Conservation (phyloP, 2,113 vertebrate species). For the Phodopus roborovskii region DNA sequence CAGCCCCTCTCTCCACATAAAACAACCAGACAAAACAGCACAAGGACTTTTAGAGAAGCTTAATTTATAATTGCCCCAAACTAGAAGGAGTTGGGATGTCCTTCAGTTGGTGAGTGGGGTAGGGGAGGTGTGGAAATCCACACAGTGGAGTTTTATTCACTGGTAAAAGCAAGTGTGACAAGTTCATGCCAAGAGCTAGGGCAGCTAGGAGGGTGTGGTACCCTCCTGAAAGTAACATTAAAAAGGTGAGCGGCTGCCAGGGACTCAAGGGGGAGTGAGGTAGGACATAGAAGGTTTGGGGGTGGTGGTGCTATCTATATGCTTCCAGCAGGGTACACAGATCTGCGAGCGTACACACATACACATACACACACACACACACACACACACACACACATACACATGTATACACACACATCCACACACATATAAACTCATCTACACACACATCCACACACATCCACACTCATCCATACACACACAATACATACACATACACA, state of each 20-base stretch:
- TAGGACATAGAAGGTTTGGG: rapidly evolving
- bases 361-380: too few relatives aligned
- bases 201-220: too few relatives aligned
- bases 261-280: background rate
- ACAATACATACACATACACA: too few relatives aligned
- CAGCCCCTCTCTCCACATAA: background rate
- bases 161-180: background rate
- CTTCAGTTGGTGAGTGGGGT: background rate
- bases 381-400: too few relatives aligned
- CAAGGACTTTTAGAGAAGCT: background rate
- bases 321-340: rapidly evolving
- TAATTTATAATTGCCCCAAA: background rate
- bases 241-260: background rate
- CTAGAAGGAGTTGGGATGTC: background rate
- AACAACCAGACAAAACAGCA: background rate
- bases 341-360: background rate
- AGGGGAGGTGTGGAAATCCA: background rate
- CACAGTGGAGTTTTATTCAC: background rate
- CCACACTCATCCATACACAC: too few relatives aligned
- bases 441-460: too few relatives aligned
- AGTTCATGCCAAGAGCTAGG: background rate
- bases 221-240: background rate
- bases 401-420: rapidly evolving
- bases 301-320: rapidly evolving
- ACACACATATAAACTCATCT: rapidly evolving